phyloP scores from a whole-genome alignment of 2,888 invertebrate genomes.

The Oxycera nigricornis region DNA sequence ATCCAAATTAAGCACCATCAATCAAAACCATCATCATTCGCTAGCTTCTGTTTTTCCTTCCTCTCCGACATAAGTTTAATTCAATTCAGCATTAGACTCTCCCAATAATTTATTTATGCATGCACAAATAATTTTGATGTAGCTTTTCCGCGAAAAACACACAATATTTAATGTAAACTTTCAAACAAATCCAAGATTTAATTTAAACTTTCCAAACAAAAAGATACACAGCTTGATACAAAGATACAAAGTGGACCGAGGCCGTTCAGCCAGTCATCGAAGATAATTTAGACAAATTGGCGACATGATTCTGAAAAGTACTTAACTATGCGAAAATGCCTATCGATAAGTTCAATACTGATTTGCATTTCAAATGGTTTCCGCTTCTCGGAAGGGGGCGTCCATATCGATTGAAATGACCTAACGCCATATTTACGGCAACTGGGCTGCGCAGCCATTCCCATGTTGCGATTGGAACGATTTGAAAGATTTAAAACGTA shows the following conservation, averaged over 20 bases:
- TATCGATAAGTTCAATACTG: slow-evolving; percentile 15
- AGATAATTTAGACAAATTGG: slow-evolving; percentile 37
- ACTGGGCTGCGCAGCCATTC: not conserved
- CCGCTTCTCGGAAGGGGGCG: not conserved
- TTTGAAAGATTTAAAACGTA: too few relatives aligned
- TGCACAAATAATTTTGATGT: too few relatives aligned
- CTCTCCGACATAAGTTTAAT: too few relatives aligned
- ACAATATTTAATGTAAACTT: too few relatives aligned
- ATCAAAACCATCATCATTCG: too few relatives aligned
- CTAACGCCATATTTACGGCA: not conserved
- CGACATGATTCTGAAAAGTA: slow-evolving; percentile 28
- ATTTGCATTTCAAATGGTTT: slow-evolving; percentile 24
- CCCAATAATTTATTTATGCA: too few relatives aligned
- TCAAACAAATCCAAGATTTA: too few relatives aligned
- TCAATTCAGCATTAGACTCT: too few relatives aligned
- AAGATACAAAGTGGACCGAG: not conserved
- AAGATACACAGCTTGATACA: not conserved
- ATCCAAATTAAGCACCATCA: too few relatives aligned
- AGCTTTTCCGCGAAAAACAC: too few relatives aligned
- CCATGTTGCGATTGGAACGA: too few relatives aligned
- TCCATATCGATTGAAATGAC: not conserved
- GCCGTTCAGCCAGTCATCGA: slow-evolving; percentile 26
- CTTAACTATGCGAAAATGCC: slow-evolving; percentile 28
- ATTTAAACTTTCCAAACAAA: not conserved
- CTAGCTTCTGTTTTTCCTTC: too few relatives aligned